Base-by-base conservation (phyloP, 2,113 vertebrate species). In the Mesitornis unicolor region DNA sequence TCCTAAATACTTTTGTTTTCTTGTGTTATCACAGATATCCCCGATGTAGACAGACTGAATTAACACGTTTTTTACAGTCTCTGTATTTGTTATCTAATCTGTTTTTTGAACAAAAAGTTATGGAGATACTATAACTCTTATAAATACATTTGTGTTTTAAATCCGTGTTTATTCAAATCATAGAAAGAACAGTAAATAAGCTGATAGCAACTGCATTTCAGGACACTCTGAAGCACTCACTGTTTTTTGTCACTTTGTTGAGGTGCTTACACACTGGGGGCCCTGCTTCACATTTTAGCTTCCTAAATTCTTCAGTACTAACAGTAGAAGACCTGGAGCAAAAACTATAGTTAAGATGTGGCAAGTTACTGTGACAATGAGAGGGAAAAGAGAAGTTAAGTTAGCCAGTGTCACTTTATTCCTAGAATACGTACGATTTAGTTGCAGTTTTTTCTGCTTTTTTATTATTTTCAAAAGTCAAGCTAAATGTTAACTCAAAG, bases 191-290 rank as follows among this genome's bases (percentile, higher is more conserved):
- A 86, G 67, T 63, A 64, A 79, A 54, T 47, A 10, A 13, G n/a
- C 13, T 19, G 31, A 6, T 26, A 42, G 8, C 3, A 35, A 22
- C 61, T n/a, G 29, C 22, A 19, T 67, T 89, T 84, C 21, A 33
- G 36, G 26, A 28, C 47, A 42, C 59, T 70, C 25, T 54, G 51
- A 13, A 51, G 33, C 21, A 38, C 14, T 67, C 51, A 1, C 1
- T 11, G 2, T 13, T 50, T 92, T 80, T 53, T 43, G 33, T 53
- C 45, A 36, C 15, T 74, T 61, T 87, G 24, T 54, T 2, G 7
- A 87, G 36, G 43, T 4, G 2, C 14, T 42, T 25, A 22, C 26
- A 42, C 4, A 0, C 1, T 47, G 26, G 5, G 5, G 54, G 16
- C 29, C 5, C 26, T 40, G 5, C 12, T 50, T 86, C 33, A 5